Evolutionary conservation across 1,140 invertebrate genomes (phyloP).

Genomic region (Philotrypesis tridentata): DNA sequence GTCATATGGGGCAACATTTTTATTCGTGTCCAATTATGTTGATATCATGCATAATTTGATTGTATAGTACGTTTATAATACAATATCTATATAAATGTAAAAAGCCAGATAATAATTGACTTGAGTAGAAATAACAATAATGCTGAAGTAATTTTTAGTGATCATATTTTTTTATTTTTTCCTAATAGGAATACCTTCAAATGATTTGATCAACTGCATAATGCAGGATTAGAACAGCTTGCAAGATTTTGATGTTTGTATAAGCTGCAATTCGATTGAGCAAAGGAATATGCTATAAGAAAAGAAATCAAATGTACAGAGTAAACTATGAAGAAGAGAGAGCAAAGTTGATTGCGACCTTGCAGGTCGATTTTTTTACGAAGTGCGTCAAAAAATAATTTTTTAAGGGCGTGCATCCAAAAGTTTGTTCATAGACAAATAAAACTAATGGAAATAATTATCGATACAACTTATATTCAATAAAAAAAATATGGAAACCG

Average conservation of each 20-base stretch:
- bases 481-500: constrained; percentile 34
- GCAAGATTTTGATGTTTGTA: neutral
- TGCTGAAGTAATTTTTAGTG: neutral
- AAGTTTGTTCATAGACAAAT: neutral
- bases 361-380: neutral
- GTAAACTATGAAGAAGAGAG: neutral
- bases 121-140: neutral
- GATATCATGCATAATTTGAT: neutral
- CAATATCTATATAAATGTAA: neutral
- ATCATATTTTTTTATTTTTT: constrained; percentile 1
- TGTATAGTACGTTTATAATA: neutral
- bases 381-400: constrained; percentile 3
- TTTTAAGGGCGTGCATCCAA: neutral
- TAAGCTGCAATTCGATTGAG: neutral
- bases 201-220: neutral
- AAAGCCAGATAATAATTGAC: neutral
- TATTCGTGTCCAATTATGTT: no score
- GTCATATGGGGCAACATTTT: no score
- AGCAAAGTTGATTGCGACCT: constrained; percentile 8
- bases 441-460: neutral
- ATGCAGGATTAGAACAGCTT: neutral
- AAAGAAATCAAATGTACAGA: constrained; percentile 30
- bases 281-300: constrained; percentile 2
- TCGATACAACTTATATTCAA: constrained; percentile 6
- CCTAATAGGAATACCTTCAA: constrained; percentile 10